Base-by-base conservation (phyloP, 2,888 invertebrate genomes). In the Hylaea fasciaria region DNA sequence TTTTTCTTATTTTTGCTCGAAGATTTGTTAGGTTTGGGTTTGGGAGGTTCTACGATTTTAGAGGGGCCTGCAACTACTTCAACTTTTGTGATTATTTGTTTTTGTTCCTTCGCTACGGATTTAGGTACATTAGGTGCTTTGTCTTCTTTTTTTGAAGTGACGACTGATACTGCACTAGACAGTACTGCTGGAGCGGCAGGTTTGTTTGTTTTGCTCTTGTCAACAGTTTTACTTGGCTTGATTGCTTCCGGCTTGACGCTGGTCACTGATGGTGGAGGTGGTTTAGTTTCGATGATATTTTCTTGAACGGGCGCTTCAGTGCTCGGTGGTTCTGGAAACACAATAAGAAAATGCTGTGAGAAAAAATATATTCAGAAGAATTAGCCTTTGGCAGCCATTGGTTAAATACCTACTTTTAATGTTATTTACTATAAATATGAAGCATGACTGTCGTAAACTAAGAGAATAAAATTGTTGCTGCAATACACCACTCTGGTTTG, bases 1-100 rank as follows among this genome's bases (percentile, higher is more conserved):
- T 77, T 83, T 72, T 86, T 90, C 63, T 81, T 84, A 66, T 81
- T 86, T 73, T 85, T 87, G 64, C 69, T 85, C 0, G 78, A 49
- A 1, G 79, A 66, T 72, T 90, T 89, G 47, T 76, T 85, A 63
- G 78, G 52, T 74, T 89, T 90, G 48, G 72, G 80, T 72, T 90
- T 90, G 12, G 81, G 76, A n/a, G 80, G 65, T 76, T 89, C 92
- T 14, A 92, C 76, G 51, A 89, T 87, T 81, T 92, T 91, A 0
- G 93, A 92, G 9, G 93, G 86, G 11, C 93, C 89, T 28, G 93
- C 80, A 17, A 94, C 93, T 45, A 94, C 91, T 86, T 94, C 94
- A 10, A 94, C 92, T 81, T 93, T 93, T 16, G 90, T 87, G 35
- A 92, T 85, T 3, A 93, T 85, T 82, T 83, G 88, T 80, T 91